Evolutionary conservation across 2,888 invertebrate genomes (phyloP).

Genomic region (Baronia brevicornis): DNA sequence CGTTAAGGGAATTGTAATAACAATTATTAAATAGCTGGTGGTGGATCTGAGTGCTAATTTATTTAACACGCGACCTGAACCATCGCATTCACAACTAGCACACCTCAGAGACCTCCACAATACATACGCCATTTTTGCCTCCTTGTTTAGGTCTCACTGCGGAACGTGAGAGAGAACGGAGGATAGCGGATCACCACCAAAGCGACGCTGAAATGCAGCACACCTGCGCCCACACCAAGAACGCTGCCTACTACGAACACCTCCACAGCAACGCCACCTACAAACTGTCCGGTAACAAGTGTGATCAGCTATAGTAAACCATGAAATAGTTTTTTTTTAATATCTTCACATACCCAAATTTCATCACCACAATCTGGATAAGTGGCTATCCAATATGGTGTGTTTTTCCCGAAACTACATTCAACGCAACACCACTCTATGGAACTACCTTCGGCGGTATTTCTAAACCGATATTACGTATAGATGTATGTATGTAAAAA

Average conservation of each 20-base stretch:
- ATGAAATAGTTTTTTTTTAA: conserved; percentile 1
- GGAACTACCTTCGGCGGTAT: no score
- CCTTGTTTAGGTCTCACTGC: conserved; percentile 79
- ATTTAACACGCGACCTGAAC: no score
- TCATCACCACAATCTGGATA: no score
- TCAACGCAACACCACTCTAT: no score
- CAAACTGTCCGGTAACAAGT: conserved; percentile 77
- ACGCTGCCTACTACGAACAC: conserved; percentile 85
- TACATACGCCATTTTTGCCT: background rate
- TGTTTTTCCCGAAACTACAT: no score
- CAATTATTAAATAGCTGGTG: background rate
- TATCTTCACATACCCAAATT: no score
- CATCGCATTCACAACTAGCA: no score
- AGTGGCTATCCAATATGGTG: no score
- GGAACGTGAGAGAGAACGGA: conserved; percentile 86
- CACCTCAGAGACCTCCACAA: background rate
- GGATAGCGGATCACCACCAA: conserved; percentile 89
- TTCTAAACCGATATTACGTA: no score
- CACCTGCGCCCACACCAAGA: conserved; percentile 81
- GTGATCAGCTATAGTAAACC: background rate
- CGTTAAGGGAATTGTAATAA: background rate
- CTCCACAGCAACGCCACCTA: conserved; percentile 86
- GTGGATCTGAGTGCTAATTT: no score
- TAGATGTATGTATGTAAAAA: no score
- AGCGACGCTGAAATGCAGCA: conserved; percentile 80